Evolutionary conservation across 1,140 invertebrate genomes (phyloP).

Genomic region (Leptinotarsa texana): DNA sequence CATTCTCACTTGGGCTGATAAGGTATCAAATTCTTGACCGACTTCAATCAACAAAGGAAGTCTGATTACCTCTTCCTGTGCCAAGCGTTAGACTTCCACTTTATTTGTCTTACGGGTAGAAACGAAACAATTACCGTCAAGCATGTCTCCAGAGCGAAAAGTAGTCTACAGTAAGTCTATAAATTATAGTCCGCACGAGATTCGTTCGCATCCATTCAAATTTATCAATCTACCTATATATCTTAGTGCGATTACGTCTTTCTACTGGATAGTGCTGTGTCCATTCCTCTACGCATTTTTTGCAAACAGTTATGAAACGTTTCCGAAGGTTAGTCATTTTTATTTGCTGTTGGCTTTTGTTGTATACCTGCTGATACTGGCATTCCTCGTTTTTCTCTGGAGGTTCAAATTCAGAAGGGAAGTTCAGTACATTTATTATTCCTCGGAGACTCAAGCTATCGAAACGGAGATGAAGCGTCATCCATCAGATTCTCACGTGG

Average conservation of each 20-base stretch:
- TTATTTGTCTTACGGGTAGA: no score
- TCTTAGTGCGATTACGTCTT: slow-evolving; percentile 48
- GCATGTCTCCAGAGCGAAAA: background rate
- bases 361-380: slow-evolving; percentile 52
- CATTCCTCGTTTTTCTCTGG: slow-evolving; percentile 47
- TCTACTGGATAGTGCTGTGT: slow-evolving; percentile 55
- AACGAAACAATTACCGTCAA: background rate
- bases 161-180: background rate
- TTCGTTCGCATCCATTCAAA: slow-evolving; percentile 40
- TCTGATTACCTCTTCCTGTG: background rate
- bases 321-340: slow-evolving; percentile 34
- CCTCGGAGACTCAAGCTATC: background rate
- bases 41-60: background rate
- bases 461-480: background rate
- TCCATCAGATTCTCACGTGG: background rate
- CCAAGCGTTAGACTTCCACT: no score
- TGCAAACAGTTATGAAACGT: slow-evolving; percentile 10
- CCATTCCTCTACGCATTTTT: slow-evolving; percentile 46
- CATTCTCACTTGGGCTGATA: no score
- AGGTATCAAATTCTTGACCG: background rate
- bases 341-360: slow-evolving; percentile 52
- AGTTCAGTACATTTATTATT: background rate
- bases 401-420: slow-evolving; percentile 25
- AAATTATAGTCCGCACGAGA: slow-evolving; percentile 33
- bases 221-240: slow-evolving; percentile 42